Percentiles rank a stretch among this genome's conserved stretches.
Evolutionary conservation across 1,140 invertebrate genomes (phyloP).

Genomic region (Papilio polyxenes): DNA sequence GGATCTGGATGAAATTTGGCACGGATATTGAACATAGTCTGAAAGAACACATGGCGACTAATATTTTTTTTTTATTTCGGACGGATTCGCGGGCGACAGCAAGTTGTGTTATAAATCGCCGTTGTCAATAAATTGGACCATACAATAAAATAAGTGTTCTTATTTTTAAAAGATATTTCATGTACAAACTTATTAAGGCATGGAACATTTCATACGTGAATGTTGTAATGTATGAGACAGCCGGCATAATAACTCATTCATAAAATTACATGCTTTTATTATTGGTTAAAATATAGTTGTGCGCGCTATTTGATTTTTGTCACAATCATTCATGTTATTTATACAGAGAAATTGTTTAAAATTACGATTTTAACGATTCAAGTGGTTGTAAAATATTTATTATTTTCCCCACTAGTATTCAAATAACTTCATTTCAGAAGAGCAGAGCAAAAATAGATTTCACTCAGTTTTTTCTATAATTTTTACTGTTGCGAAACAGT

Average conservation of each 20-base stretch:
- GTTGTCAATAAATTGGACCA: conserved; percentile 34
- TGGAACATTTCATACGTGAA: conserved; percentile 46
- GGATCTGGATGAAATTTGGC: too few relatives aligned
- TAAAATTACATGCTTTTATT: conserved; percentile 36
- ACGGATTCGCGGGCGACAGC: too few relatives aligned
- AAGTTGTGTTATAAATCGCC: not conserved
- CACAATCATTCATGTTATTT: not conserved
- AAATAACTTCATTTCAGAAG: not conserved
- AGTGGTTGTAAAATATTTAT: not conserved
- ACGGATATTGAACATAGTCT: too few relatives aligned
- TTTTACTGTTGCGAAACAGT: too few relatives aligned
- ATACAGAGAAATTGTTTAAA: not conserved
- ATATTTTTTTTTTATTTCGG: too few relatives aligned
- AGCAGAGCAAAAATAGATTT: too few relatives aligned
- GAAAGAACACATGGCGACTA: too few relatives aligned
- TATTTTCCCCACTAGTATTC: not conserved
- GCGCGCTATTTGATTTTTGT: conserved; percentile 25
- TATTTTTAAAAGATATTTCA: conserved; percentile 55
- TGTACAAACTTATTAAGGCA: conserved; percentile 55
- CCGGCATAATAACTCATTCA: conserved; percentile 35
- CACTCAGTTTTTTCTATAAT: too few relatives aligned
- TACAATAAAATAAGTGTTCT: conserved; percentile 46
- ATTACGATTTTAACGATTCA: not conserved
- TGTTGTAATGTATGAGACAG: conserved; percentile 48
- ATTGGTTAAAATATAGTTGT: conserved; percentile 20